Conservation (phyloP, 2,797 vertebrate genomes). For the Lacerta bilineata region DNA sequence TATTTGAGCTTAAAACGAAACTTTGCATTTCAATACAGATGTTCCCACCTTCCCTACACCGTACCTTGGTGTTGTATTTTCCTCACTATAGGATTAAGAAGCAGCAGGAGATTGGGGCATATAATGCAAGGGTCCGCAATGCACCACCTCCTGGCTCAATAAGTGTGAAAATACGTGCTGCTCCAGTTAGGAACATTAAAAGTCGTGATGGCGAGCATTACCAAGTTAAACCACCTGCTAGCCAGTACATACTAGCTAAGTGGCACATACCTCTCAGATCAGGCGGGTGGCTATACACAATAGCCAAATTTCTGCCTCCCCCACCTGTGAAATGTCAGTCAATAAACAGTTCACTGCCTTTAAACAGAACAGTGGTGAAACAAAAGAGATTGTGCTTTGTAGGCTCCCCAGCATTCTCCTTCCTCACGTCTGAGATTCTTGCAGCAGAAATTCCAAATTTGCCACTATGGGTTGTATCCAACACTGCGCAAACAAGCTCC, state of each 20-base stretch:
- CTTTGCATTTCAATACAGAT: not conserved
- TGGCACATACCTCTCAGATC: not conserved
- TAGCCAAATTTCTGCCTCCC: not conserved
- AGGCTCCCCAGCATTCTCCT: not conserved
- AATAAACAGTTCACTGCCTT: not conserved
- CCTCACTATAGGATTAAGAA: not conserved
- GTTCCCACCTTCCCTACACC: not conserved
- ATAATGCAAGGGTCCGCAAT: no score
- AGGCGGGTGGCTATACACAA: not conserved
- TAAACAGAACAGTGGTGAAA: not conserved
- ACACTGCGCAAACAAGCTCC: no score
- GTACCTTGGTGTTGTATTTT: not conserved
- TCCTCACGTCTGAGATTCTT: not conserved
- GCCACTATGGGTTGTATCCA: not conserved
- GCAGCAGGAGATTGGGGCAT: not conserved
- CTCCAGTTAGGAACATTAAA: not conserved
- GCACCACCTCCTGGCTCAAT: not conserved
- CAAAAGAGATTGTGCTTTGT: not conserved
- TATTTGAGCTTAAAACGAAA: not conserved
- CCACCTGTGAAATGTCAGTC: not conserved
- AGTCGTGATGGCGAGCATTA: not conserved
- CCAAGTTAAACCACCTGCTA: not conserved
- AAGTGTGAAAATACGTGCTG: not conserved
- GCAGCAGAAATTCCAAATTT: not conserved
- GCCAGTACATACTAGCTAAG: not conserved